Conservation (phyloP, 2,888 invertebrate genomes). For the Ganaspis brasiliensis region DNA sequence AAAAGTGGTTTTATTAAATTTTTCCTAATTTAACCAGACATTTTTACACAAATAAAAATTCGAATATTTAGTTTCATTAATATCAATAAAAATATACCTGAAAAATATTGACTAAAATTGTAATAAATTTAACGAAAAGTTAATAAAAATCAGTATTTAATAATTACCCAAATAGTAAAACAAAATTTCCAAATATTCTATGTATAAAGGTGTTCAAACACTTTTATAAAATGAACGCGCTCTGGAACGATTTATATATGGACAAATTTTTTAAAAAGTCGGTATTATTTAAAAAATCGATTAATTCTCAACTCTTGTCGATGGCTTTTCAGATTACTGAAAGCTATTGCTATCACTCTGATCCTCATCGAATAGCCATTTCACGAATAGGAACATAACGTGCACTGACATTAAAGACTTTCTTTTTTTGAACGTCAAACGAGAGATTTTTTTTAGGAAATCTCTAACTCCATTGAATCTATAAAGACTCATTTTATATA, state of each 20-base stretch:
- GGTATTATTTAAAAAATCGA: constrained; percentile 27
- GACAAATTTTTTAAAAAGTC: neutral
- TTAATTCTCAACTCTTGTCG: constrained; percentile 15
- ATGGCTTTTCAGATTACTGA: constrained; percentile 23
- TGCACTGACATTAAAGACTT: neutral
- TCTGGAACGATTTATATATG: neutral
- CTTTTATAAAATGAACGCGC: no score
- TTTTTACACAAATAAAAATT: no score
- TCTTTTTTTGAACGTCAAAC: neutral
- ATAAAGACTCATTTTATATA: neutral
- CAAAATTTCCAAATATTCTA: no score
- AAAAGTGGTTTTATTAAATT: no score
- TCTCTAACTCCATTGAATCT: constrained; percentile 1
- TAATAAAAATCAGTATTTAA: no score
- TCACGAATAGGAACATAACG: constrained; percentile 14
- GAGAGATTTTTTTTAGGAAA: neutral
- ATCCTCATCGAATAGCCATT: constrained; percentile 12
- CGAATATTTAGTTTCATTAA: no score
- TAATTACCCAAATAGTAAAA: no score
- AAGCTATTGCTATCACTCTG: constrained; percentile 24
- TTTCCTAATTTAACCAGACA: no score
- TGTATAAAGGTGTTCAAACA: no score
- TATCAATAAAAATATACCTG: no score
- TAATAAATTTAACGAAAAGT: no score
- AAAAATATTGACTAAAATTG: no score